Evolutionary conservation across 2,888 invertebrate species (phyloP), one percentile per base, ranked within the genome.

Genomic region (Leptopilina drosophilae): DNA sequence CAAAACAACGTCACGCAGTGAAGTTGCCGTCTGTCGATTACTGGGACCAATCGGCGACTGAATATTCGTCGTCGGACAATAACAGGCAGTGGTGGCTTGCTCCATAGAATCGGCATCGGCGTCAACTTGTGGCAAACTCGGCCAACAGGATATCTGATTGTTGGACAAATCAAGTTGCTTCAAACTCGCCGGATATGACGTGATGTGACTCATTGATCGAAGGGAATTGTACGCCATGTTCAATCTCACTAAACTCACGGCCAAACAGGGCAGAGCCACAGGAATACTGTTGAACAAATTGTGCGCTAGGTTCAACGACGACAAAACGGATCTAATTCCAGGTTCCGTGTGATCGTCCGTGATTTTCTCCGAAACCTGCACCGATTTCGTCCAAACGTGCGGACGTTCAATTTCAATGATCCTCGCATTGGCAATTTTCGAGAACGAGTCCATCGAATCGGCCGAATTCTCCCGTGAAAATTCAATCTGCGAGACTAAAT

Each of bases 141-240:
- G 97, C 98, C 98, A 98, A 87, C 96, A 96, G 0, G 95, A 95
- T 85, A 98, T 97, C 91, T 96, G 95, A 92, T 98, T 99, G 90
- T 97, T 97, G 69, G 98, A 97, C 59, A 99, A 93, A 92, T 99
- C 99, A 64, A 99, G 92, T 90, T 98, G 98, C 81, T 98, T 97
- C 9, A 99, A 93, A 69, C 95, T 95, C 64, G 95, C 95, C 0
- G 99, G 99, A 91, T 98, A 98, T 77, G 96, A 96, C 12, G 97
- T 97, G 78, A 98, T 96, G 77, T 91, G 90, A 73, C 91, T 91
- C 91, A 92, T 91, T 0, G 91, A 92, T 86, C 94, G 91, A 73
- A 95, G 93, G 81, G 95, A 95, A 92, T 99, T 99, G 89, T 97
- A 97, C 0, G 98, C 96, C 94, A 99, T 95, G 90, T 98, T 98